Percentiles rank a stretch among this genome's conserved stretches.
Conservation (phyloP, 92 coral and sea anemone genomes). For the Paragorgia papillata region DNA sequence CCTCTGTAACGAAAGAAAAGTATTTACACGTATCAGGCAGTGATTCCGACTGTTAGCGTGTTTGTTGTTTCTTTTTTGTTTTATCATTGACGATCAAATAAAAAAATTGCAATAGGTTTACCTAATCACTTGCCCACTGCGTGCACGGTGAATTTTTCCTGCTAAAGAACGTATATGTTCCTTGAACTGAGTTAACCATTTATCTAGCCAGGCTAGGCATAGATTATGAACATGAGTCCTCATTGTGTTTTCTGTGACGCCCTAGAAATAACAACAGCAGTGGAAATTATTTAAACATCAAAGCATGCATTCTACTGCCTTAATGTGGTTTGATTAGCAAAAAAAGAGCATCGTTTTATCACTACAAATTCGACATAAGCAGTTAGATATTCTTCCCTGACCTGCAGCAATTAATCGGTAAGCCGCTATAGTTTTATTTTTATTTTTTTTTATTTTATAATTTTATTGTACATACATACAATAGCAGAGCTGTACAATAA, state of each 20-base stretch:
- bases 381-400: too few relatives aligned
- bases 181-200: slow-evolving; percentile 82
- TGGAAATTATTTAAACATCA: background rate
- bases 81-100: background rate
- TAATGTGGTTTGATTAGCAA: too few relatives aligned
- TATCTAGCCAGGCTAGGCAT: slow-evolving; percentile 86
- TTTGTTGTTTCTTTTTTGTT: too few relatives aligned
- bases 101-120: slow-evolving; percentile 29
- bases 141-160: slow-evolving; percentile 94
- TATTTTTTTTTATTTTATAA: too few relatives aligned
- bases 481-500: too few relatives aligned
- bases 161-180: slow-evolving; percentile 90
- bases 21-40: background rate
- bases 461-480: too few relatives aligned
- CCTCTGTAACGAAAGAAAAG: slow-evolving; percentile 58
- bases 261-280: slow-evolving; percentile 43
- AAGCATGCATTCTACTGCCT: too few relatives aligned
- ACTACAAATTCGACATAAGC: too few relatives aligned
- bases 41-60: too few relatives aligned
- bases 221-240: slow-evolving; percentile 74
- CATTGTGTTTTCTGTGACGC: slow-evolving; percentile 66
- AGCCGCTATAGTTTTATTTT: too few relatives aligned
- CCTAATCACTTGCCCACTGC: slow-evolving; percentile 94
- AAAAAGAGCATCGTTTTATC: too few relatives aligned
- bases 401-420: too few relatives aligned